phyloP scores from a whole-genome alignment of 2,797 vertebrate genomes.

The Adelosebastes latens region DNA sequence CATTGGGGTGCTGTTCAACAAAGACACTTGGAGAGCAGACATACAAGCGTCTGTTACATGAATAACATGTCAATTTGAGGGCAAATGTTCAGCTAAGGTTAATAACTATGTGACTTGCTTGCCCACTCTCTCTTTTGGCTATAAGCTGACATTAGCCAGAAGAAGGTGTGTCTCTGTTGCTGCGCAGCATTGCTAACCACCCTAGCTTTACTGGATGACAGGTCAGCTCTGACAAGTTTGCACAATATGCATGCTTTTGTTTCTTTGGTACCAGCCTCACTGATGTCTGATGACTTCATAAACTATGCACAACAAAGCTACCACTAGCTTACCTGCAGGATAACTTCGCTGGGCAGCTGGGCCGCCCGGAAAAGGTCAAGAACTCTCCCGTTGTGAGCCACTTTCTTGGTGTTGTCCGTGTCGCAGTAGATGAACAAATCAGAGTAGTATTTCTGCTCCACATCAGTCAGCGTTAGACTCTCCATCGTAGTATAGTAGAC shows the following conservation, averaged over 20 bases:
- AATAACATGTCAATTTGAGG: neutral
- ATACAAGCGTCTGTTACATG: neutral
- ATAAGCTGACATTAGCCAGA: slow-evolving; percentile 70
- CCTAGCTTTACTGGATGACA: slow-evolving; percentile 37
- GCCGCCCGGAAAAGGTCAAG: slow-evolving; percentile 97
- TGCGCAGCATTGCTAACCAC: slow-evolving; percentile 72
- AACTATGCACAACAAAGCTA: too few species aligned
- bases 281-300: neutral
- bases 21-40: neutral
- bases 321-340: slow-evolving; percentile 89
- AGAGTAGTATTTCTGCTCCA: slow-evolving; percentile 98
- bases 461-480: slow-evolving; percentile 94
- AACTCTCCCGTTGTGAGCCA: slow-evolving; percentile 93
- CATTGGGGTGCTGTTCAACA: neutral
- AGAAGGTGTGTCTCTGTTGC: slow-evolving; percentile 78
- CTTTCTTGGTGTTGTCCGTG: slow-evolving; percentile 98
- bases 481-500: slow-evolving; percentile 85
- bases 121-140: slow-evolving; percentile 18
- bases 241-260: neutral
- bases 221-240: slow-evolving; percentile 34
- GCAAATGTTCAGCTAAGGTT: neutral
- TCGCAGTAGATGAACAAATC: slow-evolving; percentile 97
- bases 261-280: neutral
- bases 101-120: slow-evolving; percentile 6
- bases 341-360: slow-evolving; percentile 95